Percentiles rank a stretch among this genome's conserved stretches.
Evolutionary conservation across 2,888 invertebrate genomes (phyloP).

Genomic region (Drosophila mimica): DNA sequence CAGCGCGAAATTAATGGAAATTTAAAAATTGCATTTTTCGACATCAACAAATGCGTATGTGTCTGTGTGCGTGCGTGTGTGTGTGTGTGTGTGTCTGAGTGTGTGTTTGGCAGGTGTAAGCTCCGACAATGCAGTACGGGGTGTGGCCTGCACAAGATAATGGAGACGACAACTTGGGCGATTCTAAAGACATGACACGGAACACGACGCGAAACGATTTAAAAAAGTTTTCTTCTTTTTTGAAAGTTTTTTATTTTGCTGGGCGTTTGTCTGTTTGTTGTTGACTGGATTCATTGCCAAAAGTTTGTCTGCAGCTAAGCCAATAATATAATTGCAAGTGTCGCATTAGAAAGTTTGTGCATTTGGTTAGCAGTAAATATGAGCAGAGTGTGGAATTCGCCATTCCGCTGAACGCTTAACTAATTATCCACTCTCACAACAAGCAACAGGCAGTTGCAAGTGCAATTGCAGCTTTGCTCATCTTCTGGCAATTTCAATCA

Average conservation of each 20-base stretch:
- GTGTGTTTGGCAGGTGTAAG: conserved; percentile 36
- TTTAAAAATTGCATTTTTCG: conserved; percentile 78
- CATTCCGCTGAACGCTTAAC: not conserved
- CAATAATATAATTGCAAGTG: not conserved
- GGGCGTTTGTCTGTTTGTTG: not conserved
- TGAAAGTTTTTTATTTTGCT: not conserved
- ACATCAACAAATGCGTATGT: conserved; percentile 46
- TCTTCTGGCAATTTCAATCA: not conserved
- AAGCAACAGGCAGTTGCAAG: not conserved
- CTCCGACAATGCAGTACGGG: conserved; percentile 32
- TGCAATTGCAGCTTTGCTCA: not conserved
- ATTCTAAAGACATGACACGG: conserved; percentile 33
- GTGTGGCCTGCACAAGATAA: conserved; percentile 40
- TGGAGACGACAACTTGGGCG: conserved; percentile 54
- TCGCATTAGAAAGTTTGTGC: not conserved
- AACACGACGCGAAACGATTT: conserved; percentile 32
- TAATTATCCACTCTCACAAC: not conserved
- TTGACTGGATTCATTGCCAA: not conserved
- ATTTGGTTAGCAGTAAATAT: not conserved
- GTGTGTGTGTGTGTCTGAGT: conserved; percentile 1
- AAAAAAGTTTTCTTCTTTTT: conserved; percentile 27
- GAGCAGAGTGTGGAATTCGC: not conserved
- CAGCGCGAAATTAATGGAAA: conserved; percentile 78
- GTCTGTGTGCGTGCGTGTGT: not conserved
- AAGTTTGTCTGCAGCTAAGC: not conserved